phyloP scores from a whole-genome alignment of 2,113 vertebrate species.

The Cepphus grylle region DNA sequence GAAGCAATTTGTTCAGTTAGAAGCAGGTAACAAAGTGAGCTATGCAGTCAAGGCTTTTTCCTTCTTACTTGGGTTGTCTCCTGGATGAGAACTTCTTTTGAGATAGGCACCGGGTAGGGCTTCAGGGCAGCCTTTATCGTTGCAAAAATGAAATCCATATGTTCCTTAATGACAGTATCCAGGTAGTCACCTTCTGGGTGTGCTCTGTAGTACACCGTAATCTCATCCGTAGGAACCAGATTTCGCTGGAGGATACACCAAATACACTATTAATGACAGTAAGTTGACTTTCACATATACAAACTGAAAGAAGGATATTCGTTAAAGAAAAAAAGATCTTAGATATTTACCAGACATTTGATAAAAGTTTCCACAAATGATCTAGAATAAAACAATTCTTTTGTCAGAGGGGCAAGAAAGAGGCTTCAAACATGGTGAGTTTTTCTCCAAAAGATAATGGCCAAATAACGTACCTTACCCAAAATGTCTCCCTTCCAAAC shows the following conservation, averaged over 20 bases:
- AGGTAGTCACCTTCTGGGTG: slow-evolving; percentile 85
- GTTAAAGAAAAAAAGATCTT: neutral
- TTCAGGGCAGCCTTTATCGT: slow-evolving; percentile 89
- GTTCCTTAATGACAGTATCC: slow-evolving; percentile 84
- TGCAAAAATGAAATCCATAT: slow-evolving; percentile 90
- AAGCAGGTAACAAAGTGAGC: neutral
- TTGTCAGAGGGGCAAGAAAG: neutral
- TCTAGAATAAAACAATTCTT: neutral
- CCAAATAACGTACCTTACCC: neutral
- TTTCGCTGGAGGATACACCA: slow-evolving; percentile 75
- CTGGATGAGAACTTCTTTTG: slow-evolving; percentile 83
- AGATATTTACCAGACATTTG: neutral
- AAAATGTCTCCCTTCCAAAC: neutral
- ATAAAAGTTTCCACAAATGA: neutral
- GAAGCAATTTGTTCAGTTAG: neutral
- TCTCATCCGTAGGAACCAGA: slow-evolving; percentile 93
- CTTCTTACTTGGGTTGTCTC: slow-evolving; percentile 87
- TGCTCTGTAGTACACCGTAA: slow-evolving; percentile 85
- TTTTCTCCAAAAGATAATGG: neutral
- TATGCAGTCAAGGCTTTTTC: neutral
- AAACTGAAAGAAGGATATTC: neutral
- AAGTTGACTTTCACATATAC: neutral
- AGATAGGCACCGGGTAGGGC: slow-evolving; percentile 82
- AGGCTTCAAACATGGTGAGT: neutral
- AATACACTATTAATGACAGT: neutral